A percentile compares a stretch with the other conserved stretches of the same genome.
Evolutionary conservation across 2,888 invertebrate genomes (phyloP).

Genomic region (Anodontia alba): DNA sequence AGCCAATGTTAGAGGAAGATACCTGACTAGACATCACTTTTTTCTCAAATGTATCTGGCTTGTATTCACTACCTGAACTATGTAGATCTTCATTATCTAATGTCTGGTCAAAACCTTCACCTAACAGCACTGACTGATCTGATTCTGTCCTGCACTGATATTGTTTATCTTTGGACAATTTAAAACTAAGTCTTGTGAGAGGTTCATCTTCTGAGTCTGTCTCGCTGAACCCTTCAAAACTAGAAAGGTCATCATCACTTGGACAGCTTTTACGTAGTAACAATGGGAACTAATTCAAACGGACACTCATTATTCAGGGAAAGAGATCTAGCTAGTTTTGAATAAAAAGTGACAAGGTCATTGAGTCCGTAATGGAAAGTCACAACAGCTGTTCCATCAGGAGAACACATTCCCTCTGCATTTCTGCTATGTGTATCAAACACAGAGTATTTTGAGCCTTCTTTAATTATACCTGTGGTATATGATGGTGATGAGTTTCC

Average conservation of each 20-base stretch:
- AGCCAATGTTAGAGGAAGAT: not conserved
- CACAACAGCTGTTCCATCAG: not conserved
- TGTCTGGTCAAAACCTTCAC: too few relatives aligned
- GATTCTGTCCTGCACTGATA: too few relatives aligned
- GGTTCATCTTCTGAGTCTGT: too few relatives aligned
- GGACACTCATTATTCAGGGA: not conserved
- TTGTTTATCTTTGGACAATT: too few relatives aligned
- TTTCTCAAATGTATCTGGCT: not conserved
- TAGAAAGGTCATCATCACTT: too few relatives aligned
- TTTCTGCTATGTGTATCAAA: not conserved
- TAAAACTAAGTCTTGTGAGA: too few relatives aligned
- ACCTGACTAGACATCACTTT: not conserved
- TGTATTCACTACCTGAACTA: not conserved
- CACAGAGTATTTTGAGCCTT: not conserved
- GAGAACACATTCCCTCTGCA: not conserved
- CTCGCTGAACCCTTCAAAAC: too few relatives aligned
- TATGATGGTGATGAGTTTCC: not conserved
- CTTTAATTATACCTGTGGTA: not conserved
- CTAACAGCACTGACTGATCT: too few relatives aligned
- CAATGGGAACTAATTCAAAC: not conserved
- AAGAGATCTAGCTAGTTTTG: not conserved
- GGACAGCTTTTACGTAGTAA: too few relatives aligned
- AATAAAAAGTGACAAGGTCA: not conserved
- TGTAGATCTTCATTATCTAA: too few relatives aligned
- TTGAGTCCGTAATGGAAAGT: not conserved